These are phyloP conservation scores for Acrossocheilus wenchowensis DNA, from an alignment of 2,797 vertebrate genomes.

Conservation along the genomic window DNA sequence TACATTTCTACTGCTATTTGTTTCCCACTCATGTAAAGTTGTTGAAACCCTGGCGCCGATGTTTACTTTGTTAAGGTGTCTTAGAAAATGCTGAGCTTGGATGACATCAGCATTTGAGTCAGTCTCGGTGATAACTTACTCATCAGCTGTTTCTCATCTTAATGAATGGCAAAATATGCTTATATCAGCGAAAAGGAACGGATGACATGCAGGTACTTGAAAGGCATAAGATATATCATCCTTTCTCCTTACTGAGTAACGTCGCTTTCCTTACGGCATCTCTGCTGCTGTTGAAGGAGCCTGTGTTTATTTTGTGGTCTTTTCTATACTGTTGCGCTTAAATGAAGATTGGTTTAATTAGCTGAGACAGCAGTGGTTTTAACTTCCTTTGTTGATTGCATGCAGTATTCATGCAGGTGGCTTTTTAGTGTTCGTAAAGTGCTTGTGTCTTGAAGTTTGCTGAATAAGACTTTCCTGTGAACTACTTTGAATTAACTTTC, in stretches of 20 bases:
- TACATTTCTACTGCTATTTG: neutral
- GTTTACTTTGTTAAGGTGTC: constrained; percentile 11
- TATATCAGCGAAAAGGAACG: constrained; percentile 33
- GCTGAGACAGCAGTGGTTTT: neutral
- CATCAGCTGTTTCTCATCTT: constrained; percentile 16
- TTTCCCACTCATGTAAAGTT: neutral
- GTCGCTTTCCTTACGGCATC: neutral
- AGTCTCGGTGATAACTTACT: constrained; percentile 32
- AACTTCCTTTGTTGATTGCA: neutral
- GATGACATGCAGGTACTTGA: constrained; percentile 34
- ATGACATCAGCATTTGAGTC: constrained; percentile 49
- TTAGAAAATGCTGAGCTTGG: constrained; percentile 48
- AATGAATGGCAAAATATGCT: constrained; percentile 37
- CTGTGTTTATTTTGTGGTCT: neutral
- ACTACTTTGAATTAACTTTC: neutral
- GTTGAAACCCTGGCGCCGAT: neutral
- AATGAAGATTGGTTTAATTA: neutral
- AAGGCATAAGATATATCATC: constrained; percentile 11
- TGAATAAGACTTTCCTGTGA: neutral
- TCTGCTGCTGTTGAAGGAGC: constrained; percentile 11
- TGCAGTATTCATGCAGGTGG: neutral
- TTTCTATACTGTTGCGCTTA: neutral
- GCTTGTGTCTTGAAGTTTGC: constrained; percentile 1
- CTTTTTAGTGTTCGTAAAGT: neutral
- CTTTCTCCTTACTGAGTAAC: constrained; percentile 7